Conservation (phyloP, 2,113 vertebrate genomes). For the Eubucco bourcierii region DNA sequence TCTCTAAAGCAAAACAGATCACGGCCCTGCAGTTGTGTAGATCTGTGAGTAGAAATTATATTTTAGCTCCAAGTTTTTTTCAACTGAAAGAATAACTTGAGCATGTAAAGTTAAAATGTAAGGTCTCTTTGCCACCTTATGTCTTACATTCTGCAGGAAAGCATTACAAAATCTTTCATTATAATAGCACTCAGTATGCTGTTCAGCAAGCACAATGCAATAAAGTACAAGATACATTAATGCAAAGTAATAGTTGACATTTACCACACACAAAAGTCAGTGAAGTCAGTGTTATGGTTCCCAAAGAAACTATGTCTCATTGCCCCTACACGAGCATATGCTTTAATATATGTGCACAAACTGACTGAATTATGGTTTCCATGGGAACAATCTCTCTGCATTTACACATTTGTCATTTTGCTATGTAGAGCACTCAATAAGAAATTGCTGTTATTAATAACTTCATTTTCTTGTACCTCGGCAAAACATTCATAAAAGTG, state of each 20-base stretch:
- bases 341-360: not conserved
- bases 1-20: not conserved
- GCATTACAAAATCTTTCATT: not conserved
- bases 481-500: not conserved
- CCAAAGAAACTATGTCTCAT: constrained; percentile 57
- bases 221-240: constrained; percentile 20
- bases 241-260: constrained; percentile 50
- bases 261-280: constrained; percentile 9
- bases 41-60: not conserved
- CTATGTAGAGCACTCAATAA: constrained; percentile 2
- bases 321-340: constrained; percentile 12
- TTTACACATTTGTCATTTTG: constrained; percentile 43
- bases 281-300: constrained; percentile 32
- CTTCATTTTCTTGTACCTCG: not conserved
- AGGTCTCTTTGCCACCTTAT: not conserved
- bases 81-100: not conserved
- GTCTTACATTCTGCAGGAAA: not conserved
- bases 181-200: not conserved
- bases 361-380: constrained; percentile 49
- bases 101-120: not conserved
- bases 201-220: constrained; percentile 26
- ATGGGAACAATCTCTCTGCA: constrained; percentile 31
- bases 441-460: constrained; percentile 58
- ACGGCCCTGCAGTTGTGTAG: not conserved
- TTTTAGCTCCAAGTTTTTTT: not conserved